These are phyloP conservation scores for Yponomeuta plumbellus DNA, from an alignment of 2,888 invertebrate genomes.

Conservation along the genomic window DNA sequence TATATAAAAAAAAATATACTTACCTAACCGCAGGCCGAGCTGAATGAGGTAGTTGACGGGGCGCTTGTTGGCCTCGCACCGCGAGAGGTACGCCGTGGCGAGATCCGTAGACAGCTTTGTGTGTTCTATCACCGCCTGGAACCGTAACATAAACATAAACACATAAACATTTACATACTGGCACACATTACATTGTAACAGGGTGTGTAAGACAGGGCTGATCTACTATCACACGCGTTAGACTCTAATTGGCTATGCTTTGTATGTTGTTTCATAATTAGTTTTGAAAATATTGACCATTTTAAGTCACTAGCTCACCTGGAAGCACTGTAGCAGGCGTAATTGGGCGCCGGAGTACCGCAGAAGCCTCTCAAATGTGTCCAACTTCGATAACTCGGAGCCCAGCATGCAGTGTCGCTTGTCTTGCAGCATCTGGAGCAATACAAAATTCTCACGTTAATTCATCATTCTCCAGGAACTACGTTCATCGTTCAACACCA, in stretches of 20 bases:
- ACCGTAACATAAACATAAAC: slow-evolving; percentile 22
- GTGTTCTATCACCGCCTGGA: slow-evolving; percentile 66
- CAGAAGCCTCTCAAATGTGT: slow-evolving; percentile 82
- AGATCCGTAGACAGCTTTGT: slow-evolving; percentile 59
- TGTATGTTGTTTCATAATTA: too few species aligned
- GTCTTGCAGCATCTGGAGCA: slow-evolving; percentile 82
- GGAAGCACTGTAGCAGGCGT: slow-evolving; percentile 83
- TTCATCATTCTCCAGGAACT: neutral
- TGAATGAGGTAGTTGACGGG: slow-evolving; percentile 74
- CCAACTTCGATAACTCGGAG: slow-evolving; percentile 81
- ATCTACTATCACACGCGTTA: slow-evolving; percentile 5
- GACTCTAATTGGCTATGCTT: slow-evolving; percentile 4
- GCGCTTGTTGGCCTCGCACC: slow-evolving; percentile 39
- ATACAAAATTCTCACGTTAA: neutral
- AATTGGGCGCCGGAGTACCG: slow-evolving; percentile 81
- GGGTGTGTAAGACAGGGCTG: neutral
- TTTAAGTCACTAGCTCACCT: slow-evolving; percentile 59
- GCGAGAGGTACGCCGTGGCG: slow-evolving; percentile 45
- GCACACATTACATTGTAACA: too few species aligned
- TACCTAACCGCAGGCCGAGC: slow-evolving; percentile 77
- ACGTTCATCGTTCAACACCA: neutral
- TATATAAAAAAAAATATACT: too few species aligned
- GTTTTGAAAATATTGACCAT: too few species aligned
- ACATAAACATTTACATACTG: too few species aligned
- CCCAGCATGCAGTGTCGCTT: slow-evolving; percentile 81